These are phyloP conservation scores for Lagocephalus sceleratus DNA, from an alignment of 2,797 vertebrate species.

Conservation along the genomic window DNA sequence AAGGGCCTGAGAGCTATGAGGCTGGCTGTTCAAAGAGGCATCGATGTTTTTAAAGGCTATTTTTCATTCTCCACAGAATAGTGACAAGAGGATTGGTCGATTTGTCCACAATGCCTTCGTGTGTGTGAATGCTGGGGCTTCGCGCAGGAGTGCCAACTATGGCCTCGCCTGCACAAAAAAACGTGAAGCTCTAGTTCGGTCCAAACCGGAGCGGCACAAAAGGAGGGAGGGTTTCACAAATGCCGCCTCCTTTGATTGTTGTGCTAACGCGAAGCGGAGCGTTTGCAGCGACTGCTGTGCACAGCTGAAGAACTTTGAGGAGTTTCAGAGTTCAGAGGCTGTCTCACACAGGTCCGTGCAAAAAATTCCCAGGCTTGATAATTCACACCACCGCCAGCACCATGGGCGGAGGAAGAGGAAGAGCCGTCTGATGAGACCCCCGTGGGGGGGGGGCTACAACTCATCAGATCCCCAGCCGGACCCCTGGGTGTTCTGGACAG, in stretches of 20 bases:
- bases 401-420: conserved; percentile 18
- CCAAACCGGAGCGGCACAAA: too few species aligned
- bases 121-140: not conserved
- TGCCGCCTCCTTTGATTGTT: too few species aligned
- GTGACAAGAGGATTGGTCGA: conserved; percentile 9
- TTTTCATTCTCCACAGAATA: conserved; percentile 17
- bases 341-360: conserved; percentile 8
- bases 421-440: conserved; percentile 51
- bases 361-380: not conserved
- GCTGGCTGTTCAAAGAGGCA: conserved; percentile 13
- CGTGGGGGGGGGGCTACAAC: conserved; percentile 34
- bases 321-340: too few species aligned
- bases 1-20: conserved; percentile 29
- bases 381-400: not conserved
- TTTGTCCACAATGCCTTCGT: conserved; percentile 5
- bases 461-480: conserved; percentile 63
- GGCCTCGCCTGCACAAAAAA: too few species aligned
- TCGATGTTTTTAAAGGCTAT: conserved; percentile 26
- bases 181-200: too few species aligned
- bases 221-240: too few species aligned
- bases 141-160: conserved; percentile 16
- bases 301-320: too few species aligned
- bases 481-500: conserved; percentile 30
- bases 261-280: too few species aligned
- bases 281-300: too few species aligned